A percentile compares a stretch with the other conserved stretches of the same genome.
phyloP scores from a whole-genome alignment of 2,113 vertebrate genomes.

The Plotosus lineatus region DNA sequence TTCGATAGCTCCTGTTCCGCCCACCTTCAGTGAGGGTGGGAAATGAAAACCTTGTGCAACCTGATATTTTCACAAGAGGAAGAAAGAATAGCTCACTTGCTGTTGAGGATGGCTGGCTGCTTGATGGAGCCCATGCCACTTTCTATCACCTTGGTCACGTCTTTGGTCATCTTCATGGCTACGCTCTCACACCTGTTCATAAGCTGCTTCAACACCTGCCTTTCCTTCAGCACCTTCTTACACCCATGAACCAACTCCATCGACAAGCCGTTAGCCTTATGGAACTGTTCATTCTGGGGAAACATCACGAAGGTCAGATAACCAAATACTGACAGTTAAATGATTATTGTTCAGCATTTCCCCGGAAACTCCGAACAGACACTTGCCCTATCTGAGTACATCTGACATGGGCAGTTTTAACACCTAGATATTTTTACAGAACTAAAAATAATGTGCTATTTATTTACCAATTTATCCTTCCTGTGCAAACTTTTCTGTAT shows the following conservation, averaged over 20 bases:
- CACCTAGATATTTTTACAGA: too few relatives aligned
- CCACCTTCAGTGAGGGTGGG: not conserved
- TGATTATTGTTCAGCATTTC: not conserved
- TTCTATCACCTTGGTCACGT: conserved; percentile 82
- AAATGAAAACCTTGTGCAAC: not conserved
- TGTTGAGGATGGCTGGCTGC: conserved; percentile 82
- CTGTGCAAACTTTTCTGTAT: too few relatives aligned
- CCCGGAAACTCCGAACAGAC: not conserved
- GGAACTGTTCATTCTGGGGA: conserved; percentile 64
- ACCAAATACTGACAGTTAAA: not conserved
- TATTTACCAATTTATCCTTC: too few relatives aligned
- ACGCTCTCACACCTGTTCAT: conserved; percentile 94
- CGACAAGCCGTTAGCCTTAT: conserved; percentile 79
- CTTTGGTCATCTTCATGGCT: conserved; percentile 83
- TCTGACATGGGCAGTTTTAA: not conserved
- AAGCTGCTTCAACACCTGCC: conserved; percentile 85
- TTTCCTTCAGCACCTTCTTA: conserved; percentile 85
- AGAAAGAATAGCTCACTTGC: conserved; percentile 37
- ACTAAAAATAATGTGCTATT: too few relatives aligned
- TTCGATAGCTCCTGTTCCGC: too few relatives aligned
- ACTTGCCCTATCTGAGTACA: not conserved
- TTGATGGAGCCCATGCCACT: conserved; percentile 73
- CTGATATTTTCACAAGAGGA: not conserved
- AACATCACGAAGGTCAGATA: not conserved
- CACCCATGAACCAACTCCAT: conserved; percentile 83